A percentile compares a stretch with the other conserved stretches of the same genome.
phyloP scores from a whole-genome alignment of 1,140 invertebrate species.

The Liolophura sinensis region DNA sequence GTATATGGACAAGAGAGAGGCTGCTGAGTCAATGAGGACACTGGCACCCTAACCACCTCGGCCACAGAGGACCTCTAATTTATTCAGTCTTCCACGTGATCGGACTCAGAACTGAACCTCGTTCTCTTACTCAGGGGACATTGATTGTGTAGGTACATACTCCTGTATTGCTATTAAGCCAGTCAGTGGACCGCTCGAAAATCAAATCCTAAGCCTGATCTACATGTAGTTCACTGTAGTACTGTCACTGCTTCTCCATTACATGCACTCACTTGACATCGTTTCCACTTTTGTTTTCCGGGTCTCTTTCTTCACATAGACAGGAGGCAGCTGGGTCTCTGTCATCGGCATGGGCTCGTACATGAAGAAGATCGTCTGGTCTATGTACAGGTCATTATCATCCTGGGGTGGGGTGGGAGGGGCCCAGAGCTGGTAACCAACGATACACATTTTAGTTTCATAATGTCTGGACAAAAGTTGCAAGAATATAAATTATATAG shows the following conservation, averaged over 20 bases:
- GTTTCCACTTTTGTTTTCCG: constrained; percentile 74
- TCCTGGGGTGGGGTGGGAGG: constrained; percentile 91
- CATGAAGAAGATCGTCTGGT: constrained; percentile 79
- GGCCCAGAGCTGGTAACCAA: constrained; percentile 82
- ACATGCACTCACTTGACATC: constrained; percentile 40
- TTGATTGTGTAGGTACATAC: too few species aligned
- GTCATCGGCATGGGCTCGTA: constrained; percentile 83
- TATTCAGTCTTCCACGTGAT: too few species aligned
- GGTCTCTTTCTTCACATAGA: constrained; percentile 79
- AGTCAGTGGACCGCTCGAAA: too few species aligned
- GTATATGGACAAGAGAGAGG: too few species aligned
- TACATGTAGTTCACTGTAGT: too few species aligned
- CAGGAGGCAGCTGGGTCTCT: constrained; percentile 81
- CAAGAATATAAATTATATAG: constrained; percentile 5
- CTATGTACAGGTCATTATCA: constrained; percentile 89
- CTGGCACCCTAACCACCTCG: too few species aligned
- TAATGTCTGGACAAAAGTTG: neutral
- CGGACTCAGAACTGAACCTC: too few species aligned
- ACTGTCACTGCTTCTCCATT: neutral
- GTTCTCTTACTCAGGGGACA: too few species aligned
- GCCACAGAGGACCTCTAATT: too few species aligned
- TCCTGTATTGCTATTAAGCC: too few species aligned
- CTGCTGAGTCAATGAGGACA: too few species aligned
- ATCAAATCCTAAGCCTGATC: too few species aligned
- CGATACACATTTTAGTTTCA: neutral